Percentiles rank a stretch among this genome's conserved stretches.
Evolutionary conservation across 2,888 invertebrate genomes (phyloP).

Genomic region (Theodoxus fluviatilis): DNA sequence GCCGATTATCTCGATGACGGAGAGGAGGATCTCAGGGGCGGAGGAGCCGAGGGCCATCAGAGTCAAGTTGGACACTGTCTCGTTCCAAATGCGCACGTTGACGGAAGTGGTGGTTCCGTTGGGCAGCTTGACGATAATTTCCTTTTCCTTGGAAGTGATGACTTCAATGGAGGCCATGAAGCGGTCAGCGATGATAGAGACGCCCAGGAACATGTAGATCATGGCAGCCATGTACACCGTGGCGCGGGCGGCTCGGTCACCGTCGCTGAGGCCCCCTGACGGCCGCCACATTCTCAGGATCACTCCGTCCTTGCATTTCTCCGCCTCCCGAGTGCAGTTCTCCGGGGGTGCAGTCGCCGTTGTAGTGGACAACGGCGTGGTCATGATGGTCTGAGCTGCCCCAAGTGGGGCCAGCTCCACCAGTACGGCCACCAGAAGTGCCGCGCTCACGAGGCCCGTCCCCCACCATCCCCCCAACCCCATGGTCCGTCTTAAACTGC

Average conservation of each 20-base stretch:
- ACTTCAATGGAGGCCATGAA: constrained; percentile 99
- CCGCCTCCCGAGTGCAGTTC: constrained; percentile 38
- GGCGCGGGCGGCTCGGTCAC: constrained; percentile 85
- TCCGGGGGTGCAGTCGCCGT: neutral
- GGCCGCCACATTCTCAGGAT: constrained; percentile 89
- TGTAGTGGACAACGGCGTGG: constrained; percentile 9
- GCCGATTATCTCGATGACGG: constrained; percentile 96
- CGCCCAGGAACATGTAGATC: constrained; percentile 96
- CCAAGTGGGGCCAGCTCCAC: constrained; percentile 30
- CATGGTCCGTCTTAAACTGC: neutral
- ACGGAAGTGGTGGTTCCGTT: constrained; percentile 88
- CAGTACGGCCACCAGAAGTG: constrained; percentile 25
- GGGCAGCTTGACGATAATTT: constrained; percentile 87
- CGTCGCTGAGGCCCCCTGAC: constrained; percentile 68
- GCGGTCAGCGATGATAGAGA: constrained; percentile 97
- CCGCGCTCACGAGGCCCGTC: constrained; percentile 1
- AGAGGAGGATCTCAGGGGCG: constrained; percentile 96
- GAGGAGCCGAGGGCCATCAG: constrained; percentile 98
- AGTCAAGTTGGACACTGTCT: constrained; percentile 97
- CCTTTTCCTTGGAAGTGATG: constrained; percentile 96
- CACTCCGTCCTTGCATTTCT: constrained; percentile 81
- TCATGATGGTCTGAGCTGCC: constrained; percentile 24
- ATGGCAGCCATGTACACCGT: constrained; percentile 87
- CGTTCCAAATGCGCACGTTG: constrained; percentile 97
- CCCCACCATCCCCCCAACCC: too few relatives aligned